A percentile compares a stretch with the other conserved stretches of the same genome.
Evolutionary conservation across 2,797 vertebrate genomes (phyloP).

Genomic region (Pantherophis alleghaniensis): DNA sequence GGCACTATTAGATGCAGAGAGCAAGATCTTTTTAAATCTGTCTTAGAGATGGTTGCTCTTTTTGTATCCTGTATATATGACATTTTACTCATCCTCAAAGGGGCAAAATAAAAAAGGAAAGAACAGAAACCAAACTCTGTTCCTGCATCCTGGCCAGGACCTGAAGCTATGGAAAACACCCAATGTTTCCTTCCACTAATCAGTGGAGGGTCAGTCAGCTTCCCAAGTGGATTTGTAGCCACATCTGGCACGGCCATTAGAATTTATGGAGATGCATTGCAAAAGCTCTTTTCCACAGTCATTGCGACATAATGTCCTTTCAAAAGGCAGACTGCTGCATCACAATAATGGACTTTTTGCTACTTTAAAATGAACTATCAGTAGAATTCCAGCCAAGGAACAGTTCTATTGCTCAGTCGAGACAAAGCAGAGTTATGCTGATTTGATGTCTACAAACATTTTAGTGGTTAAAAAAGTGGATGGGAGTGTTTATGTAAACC

Average conservation of each 20-base stretch:
- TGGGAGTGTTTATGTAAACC: not conserved
- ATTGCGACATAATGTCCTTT: too few species aligned
- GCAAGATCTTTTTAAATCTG: not conserved
- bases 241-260: not conserved
- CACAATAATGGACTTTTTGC: not conserved
- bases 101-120: not conserved
- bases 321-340: not conserved
- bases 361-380: not conserved
- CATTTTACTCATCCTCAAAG: not conserved
- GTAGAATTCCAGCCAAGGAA: not conserved
- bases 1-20: not conserved
- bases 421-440: not conserved
- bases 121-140: not conserved
- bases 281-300: not conserved
- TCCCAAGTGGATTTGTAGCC: not conserved
- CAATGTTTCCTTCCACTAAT: not conserved
- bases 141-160: not conserved
- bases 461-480: not conserved
- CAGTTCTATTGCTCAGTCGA: not conserved
- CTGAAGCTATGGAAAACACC: not conserved
- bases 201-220: not conserved
- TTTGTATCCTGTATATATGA: not conserved
- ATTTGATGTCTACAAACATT: not conserved
- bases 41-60: not conserved
- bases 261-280: not conserved